A percentile compares a stretch with the other conserved stretches of the same genome.
These are phyloP conservation scores for Epinephelus coioides DNA, from an alignment of 2,797 vertebrate genomes.

Conservation along the genomic window DNA sequence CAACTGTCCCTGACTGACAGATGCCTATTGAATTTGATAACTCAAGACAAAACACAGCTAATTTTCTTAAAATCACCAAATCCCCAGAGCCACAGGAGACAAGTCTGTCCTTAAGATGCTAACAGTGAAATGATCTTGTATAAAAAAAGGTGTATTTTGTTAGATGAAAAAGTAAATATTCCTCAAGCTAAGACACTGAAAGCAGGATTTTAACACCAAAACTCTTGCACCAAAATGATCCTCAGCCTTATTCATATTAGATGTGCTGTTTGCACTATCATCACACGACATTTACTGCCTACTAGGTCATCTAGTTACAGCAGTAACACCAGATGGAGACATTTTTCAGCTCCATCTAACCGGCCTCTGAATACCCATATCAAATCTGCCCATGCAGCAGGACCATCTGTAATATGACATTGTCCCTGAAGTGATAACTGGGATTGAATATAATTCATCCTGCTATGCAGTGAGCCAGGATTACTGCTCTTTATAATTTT, in stretches of 20 bases:
- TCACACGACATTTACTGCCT: background rate
- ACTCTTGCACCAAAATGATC: background rate
- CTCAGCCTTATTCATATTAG: background rate
- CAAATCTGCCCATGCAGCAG: constrained; percentile 62
- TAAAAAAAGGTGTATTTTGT: background rate
- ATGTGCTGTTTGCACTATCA: background rate
- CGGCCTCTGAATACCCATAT: constrained; percentile 62
- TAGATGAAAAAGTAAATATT: background rate
- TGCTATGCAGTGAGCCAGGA: constrained; percentile 42
- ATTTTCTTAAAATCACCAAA: background rate
- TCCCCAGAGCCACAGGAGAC: background rate
- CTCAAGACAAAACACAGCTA: background rate
- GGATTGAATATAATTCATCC: constrained; percentile 55
- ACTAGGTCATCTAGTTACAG: constrained; percentile 36
- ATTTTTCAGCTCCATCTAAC: constrained; percentile 71
- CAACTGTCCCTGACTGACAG: background rate
- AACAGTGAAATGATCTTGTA: background rate
- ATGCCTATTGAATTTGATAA: background rate
- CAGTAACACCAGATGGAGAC: constrained; percentile 82
- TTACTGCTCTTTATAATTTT: constrained; percentile 56
- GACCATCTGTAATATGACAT: constrained; percentile 70
- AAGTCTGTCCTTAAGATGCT: background rate
- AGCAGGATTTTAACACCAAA: background rate
- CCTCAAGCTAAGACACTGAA: background rate
- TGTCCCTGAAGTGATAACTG: constrained; percentile 70